phyloP scores from a whole-genome alignment of 2,113 vertebrate species.

The Bettongia penicillata region DNA sequence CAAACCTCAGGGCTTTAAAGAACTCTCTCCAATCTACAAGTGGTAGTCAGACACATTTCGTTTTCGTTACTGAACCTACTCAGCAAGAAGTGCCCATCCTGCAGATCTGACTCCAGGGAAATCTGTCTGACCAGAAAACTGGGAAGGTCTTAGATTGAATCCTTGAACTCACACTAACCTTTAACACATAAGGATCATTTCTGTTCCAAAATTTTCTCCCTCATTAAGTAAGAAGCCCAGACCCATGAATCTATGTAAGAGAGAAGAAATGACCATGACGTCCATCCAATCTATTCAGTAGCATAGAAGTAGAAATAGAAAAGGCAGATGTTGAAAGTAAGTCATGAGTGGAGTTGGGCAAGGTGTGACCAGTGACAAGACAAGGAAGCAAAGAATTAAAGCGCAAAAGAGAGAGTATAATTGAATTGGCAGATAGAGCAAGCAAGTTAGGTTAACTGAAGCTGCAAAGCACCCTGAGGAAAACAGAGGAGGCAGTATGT shows the following conservation, averaged over 20 bases:
- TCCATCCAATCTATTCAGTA: constrained; percentile 38
- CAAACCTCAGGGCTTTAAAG: no score
- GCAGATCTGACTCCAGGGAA: no score
- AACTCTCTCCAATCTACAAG: no score
- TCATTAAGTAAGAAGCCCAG: constrained; percentile 58
- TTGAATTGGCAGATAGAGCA: background rate
- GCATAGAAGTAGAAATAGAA: no score
- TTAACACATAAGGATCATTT: constrained; percentile 49
- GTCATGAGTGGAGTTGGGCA: no score
- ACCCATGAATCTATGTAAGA: constrained; percentile 57
- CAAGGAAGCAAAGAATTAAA: background rate
- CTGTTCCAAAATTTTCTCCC: constrained; percentile 50
- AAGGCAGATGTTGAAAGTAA: no score
- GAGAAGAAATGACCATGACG: constrained; percentile 67
- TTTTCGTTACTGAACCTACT: no score
- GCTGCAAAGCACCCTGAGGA: background rate
- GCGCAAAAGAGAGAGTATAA: background rate
- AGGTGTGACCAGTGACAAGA: background rate
- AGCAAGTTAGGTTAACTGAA: background rate
- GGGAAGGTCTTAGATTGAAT: background rate
- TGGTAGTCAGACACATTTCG: no score
- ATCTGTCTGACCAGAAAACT: no score
- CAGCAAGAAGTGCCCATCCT: no score
- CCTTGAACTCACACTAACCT: constrained; percentile 50
- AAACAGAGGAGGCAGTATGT: background rate